Evolutionary conservation across 2,888 invertebrate species (phyloP).

Genomic region (Opisthograptis luteolata): DNA sequence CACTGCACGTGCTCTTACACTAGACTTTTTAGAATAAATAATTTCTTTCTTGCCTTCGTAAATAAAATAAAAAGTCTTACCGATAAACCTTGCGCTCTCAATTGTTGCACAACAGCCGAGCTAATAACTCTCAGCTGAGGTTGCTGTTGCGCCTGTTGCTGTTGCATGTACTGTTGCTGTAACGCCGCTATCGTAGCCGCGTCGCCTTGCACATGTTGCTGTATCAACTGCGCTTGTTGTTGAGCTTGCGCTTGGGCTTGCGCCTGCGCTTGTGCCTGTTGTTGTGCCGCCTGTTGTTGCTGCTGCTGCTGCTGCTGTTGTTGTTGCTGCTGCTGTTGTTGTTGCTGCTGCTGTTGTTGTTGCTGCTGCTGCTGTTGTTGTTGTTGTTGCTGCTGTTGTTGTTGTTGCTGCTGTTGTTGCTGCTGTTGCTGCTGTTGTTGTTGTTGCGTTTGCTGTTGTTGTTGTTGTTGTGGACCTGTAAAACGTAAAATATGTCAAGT

Average conservation of each 20-base stretch:
- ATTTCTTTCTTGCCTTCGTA: too few species aligned
- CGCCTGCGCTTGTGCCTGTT: slow-evolving; percentile 37
- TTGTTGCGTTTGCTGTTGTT: slow-evolving; percentile 38
- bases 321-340: slow-evolving; percentile 52
- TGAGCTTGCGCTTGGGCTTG: slow-evolving; percentile 50
- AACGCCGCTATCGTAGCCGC: slow-evolving; percentile 77
- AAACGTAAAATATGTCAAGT: too few species aligned
- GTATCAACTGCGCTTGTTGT: slow-evolving; percentile 67
- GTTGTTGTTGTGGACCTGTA: slow-evolving; percentile 30
- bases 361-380: slow-evolving; percentile 47
- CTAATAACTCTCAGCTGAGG: slow-evolving; percentile 85
- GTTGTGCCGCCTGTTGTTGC: slow-evolving; percentile 58
- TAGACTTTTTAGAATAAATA: too few species aligned
- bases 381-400: slow-evolving; percentile 34
- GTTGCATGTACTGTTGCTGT: slow-evolving; percentile 77
- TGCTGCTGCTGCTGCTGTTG: slow-evolving; percentile 57
- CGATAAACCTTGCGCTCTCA: slow-evolving; percentile 81
- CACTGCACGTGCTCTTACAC: too few species aligned
- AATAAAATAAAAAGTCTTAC: slow-evolving; percentile 53
- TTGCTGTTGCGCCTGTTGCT: slow-evolving; percentile 77
- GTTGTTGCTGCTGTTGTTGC: slow-evolving; percentile 40
- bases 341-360: slow-evolving; percentile 48
- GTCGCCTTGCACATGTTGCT: slow-evolving; percentile 70
- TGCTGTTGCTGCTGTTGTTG: slow-evolving; percentile 39
- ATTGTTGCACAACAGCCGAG: slow-evolving; percentile 83